phyloP scores from a whole-genome alignment of 1,140 invertebrate species.

The Parapsyche elsis region DNA sequence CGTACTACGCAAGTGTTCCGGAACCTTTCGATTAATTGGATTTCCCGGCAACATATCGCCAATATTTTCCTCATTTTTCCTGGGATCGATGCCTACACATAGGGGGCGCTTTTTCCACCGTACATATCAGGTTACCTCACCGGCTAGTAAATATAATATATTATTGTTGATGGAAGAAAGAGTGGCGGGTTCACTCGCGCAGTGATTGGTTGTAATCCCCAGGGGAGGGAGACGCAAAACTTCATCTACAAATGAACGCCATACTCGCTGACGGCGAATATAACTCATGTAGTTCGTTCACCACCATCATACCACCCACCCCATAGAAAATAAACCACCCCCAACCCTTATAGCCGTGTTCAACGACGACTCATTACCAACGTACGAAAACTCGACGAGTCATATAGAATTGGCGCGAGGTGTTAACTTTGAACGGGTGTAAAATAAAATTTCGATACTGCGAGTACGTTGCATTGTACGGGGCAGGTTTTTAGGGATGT shows the following conservation, averaged over 20 bases:
- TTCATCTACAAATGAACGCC: conserved; percentile 57
- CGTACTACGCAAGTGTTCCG: neutral
- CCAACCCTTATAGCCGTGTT: too few relatives aligned
- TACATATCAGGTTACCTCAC: neutral
- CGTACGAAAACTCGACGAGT: too few relatives aligned
- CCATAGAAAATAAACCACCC: too few relatives aligned
- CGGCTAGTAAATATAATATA: conserved; percentile 33
- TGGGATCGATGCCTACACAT: neutral
- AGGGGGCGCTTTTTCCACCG: neutral
- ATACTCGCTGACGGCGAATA: conserved; percentile 50
- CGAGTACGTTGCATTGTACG: neutral
- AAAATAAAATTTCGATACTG: too few relatives aligned
- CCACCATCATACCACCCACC: too few relatives aligned
- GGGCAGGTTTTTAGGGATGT: neutral
- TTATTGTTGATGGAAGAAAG: conserved; percentile 40
- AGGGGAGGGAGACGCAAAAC: conserved; percentile 46
- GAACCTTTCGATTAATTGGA: neutral
- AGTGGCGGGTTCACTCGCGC: conserved; percentile 42
- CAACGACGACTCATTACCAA: too few relatives aligned
- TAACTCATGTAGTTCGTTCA: conserved; percentile 50
- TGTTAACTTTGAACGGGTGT: too few relatives aligned
- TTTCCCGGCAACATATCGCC: neutral
- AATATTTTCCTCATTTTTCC: neutral
- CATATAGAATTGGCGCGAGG: too few relatives aligned
- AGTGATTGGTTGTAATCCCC: conserved; percentile 55